Evolutionary conservation across 2,797 vertebrate genomes (phyloP).

Genomic region (Sebastes matsubarae): DNA sequence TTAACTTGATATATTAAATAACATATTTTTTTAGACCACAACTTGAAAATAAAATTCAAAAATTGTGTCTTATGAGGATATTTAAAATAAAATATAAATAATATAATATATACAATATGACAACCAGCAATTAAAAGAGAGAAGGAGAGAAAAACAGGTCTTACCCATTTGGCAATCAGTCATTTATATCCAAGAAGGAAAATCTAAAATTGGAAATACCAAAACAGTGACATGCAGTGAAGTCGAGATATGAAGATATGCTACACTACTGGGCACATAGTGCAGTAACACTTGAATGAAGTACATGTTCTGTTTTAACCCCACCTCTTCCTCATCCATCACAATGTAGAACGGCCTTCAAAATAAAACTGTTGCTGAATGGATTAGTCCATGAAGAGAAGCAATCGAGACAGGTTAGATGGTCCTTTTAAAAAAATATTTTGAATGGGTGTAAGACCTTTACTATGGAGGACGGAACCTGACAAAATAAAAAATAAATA

Average conservation of each 20-base stretch:
- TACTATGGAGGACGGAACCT: no score
- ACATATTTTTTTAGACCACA: background rate
- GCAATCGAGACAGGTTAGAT: no score
- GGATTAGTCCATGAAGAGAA: background rate
- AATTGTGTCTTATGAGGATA: background rate
- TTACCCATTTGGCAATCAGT: slow-evolving; percentile 74
- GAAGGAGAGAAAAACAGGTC: background rate
- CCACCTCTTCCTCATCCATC: slow-evolving; percentile 50
- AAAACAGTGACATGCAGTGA: background rate
- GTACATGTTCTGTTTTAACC: slow-evolving; percentile 10
- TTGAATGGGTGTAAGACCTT: background rate
- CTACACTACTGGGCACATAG: background rate
- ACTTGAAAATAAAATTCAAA: background rate
- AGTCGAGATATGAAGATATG: background rate
- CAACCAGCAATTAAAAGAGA: background rate
- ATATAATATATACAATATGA: background rate
- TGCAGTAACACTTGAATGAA: slow-evolving; percentile 33
- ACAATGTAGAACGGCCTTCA: background rate
- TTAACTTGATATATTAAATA: background rate
- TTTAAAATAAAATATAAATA: background rate
- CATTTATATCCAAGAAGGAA: slow-evolving; percentile 58
- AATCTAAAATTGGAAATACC: rapidly evolving
- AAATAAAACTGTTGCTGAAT: slow-evolving; percentile 10
- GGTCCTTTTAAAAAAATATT: background rate
- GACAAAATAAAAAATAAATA: no score